These are phyloP conservation scores for Callaeas wilsoni DNA, from an alignment of 2,113 vertebrate species.

Conservation along the genomic window DNA sequence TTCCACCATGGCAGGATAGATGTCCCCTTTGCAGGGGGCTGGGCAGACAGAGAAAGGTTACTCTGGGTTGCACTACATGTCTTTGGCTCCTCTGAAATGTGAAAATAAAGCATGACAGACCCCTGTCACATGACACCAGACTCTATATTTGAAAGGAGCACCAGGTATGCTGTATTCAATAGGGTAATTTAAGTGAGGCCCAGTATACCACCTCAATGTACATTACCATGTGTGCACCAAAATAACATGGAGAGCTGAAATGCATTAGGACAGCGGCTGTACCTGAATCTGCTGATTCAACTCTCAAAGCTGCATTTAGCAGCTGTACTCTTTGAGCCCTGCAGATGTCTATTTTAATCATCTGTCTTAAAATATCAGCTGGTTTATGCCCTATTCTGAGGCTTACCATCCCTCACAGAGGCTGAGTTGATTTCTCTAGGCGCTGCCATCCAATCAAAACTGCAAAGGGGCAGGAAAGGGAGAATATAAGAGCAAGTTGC, in stretches of 20 bases:
- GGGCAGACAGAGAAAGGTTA: background rate
- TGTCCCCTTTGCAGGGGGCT: background rate
- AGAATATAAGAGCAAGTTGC: background rate
- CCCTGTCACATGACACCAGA: background rate
- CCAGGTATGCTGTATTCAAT: background rate
- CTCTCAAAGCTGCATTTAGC: conserved; percentile 36
- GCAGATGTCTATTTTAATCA: conserved; percentile 56
- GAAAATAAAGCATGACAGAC: background rate
- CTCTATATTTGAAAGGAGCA: background rate
- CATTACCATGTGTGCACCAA: background rate
- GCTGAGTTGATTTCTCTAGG: conserved; percentile 39
- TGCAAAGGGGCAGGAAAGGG: conserved; percentile 33
- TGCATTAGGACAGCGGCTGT: background rate
- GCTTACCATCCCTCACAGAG: conserved; percentile 14
- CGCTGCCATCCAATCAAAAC: conserved; percentile 1
- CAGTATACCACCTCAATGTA: rapidly evolving
- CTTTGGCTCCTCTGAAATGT: background rate
- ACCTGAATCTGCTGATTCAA: conserved; percentile 61
- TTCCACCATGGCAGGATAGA: background rate
- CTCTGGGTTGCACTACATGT: too few species aligned
- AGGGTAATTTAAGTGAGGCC: background rate
- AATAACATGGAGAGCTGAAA: background rate
- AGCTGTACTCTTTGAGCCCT: conserved; percentile 36
- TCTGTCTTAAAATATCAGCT: conserved; percentile 58
- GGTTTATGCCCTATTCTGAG: conserved; percentile 20